phyloP scores from a whole-genome alignment of 2,797 vertebrate genomes.

The Hypotaenidia okinawae region DNA sequence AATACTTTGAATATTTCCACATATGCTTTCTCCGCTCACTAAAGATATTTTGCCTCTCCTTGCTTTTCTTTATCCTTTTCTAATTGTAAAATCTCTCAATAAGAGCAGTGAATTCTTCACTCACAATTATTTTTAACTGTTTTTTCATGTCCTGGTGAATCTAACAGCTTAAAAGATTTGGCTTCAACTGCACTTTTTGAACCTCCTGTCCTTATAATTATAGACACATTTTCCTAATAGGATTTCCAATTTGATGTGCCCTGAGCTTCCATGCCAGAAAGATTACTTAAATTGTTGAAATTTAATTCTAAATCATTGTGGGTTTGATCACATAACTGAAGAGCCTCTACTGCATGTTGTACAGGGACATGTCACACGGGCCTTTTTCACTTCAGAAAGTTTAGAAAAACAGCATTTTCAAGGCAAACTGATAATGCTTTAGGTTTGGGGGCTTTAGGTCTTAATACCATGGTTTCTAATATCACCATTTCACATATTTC shows the following conservation, averaged over 20 bases:
- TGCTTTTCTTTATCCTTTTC: neutral
- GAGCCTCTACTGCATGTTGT: neutral
- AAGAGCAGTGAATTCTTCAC: neutral
- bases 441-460: neutral
- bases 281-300: conserved; percentile 34
- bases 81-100: neutral
- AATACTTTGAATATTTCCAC: neutral
- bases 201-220: conserved; percentile 6
- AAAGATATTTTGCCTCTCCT: neutral
- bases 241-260: conserved; percentile 21
- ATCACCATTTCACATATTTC: neutral
- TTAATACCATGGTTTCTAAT: neutral
- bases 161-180: conserved; percentile 17
- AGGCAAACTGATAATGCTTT: neutral
- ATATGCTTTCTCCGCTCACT: neutral
- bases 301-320: conserved; percentile 12
- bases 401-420: neutral
- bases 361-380: neutral
- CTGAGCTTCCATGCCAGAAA: neutral
- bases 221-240: neutral
- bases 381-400: neutral
- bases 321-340: neutral
- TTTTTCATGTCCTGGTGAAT: neutral
- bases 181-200: neutral
- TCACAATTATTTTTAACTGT: neutral